Conservation (phyloP, 1,140 invertebrate species). For the Drosophila nasuta region DNA sequence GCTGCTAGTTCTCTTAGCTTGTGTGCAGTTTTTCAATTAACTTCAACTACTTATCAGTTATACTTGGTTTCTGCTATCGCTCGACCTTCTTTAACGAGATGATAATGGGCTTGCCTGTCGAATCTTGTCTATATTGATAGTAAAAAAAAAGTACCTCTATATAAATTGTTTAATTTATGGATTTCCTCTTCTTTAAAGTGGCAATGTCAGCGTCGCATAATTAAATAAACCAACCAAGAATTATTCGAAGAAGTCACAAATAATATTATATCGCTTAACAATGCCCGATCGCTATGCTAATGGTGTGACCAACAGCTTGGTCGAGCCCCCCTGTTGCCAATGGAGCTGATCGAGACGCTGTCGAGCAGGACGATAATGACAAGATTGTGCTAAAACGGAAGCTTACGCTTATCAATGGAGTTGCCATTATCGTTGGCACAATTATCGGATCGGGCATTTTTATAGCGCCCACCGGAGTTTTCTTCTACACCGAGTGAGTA, state of each 20-base stretch:
- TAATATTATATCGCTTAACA: not conserved
- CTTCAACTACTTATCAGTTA: not conserved
- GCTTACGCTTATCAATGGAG: constrained; percentile 93
- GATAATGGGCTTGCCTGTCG: constrained; percentile 14
- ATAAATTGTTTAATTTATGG: constrained; percentile 1
- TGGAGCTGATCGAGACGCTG: constrained; percentile 6
- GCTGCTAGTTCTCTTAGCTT: constrained; percentile 16
- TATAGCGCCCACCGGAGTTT: constrained; percentile 91
- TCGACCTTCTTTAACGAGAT: not conserved
- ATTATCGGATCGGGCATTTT: constrained; percentile 95
- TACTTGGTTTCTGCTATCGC: constrained; percentile 3
- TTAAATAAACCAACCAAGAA: not conserved
- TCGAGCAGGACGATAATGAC: constrained; percentile 28
- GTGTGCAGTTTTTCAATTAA: constrained; percentile 31
- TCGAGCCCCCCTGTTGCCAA: constrained; percentile 46
- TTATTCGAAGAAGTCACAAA: not conserved
- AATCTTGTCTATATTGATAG: constrained; percentile 10
- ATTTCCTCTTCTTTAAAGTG: constrained; percentile 47
- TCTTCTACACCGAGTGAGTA: constrained; percentile 87
- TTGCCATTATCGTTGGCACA: constrained; percentile 94
- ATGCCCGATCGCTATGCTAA: constrained; percentile 81
- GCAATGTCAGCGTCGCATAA: constrained; percentile 53
- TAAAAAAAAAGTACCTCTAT: not conserved
- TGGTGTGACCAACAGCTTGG: constrained; percentile 71
- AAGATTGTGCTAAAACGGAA: constrained; percentile 91